phyloP scores from a whole-genome alignment of 2,113 vertebrate species.

The Dicentrarchus labrax region DNA sequence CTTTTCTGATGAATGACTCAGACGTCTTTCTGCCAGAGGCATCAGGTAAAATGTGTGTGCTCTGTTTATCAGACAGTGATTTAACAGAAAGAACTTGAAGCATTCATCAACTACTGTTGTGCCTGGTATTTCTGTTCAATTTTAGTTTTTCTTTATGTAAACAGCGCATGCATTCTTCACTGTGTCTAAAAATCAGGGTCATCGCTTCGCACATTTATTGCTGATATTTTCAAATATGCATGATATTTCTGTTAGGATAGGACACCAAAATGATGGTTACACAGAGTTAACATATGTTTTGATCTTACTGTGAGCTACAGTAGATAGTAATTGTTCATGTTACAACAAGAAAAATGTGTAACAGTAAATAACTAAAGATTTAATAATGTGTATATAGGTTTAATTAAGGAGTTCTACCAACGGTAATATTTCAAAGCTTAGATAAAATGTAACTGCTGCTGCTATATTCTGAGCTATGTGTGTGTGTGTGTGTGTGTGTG shows the following conservation, averaged over 20 bases:
- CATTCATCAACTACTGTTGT: background rate
- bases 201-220: background rate
- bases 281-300: background rate
- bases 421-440: background rate
- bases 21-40: slow-evolving; percentile 76
- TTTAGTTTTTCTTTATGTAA: background rate
- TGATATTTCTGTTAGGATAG: background rate
- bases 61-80: background rate
- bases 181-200: background rate
- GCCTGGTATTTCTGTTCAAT: background rate
- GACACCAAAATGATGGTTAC: too few species aligned
- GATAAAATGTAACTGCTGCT: background rate
- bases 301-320: background rate
- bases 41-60: slow-evolving; percentile 77
- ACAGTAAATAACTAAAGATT: background rate
- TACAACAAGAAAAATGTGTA: background rate
- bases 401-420: background rate
- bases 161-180: too few species aligned
- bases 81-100: background rate
- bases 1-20: slow-evolving; percentile 72
- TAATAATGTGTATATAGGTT: background rate
- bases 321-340: background rate
- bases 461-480: too few species aligned
- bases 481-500: too few species aligned
- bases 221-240: slow-evolving; percentile 15